Conservation (phyloP, 2,797 vertebrate species). For the Tauraco hartlaubi region DNA sequence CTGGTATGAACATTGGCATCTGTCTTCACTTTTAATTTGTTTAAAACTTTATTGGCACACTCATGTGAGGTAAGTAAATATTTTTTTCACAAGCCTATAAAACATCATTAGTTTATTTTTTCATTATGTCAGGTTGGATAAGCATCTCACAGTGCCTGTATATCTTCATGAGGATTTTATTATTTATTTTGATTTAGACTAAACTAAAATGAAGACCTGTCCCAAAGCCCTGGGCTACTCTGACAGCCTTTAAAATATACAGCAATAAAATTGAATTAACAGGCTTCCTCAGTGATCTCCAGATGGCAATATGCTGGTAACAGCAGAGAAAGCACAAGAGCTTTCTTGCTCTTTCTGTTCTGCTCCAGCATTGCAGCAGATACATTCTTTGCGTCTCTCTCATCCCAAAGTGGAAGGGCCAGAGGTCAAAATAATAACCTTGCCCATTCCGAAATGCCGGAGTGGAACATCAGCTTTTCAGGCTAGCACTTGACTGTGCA, state of each 20-base stretch:
- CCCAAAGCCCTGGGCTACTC: slow-evolving; percentile 20
- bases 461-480: not conserved
- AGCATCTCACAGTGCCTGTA: slow-evolving; percentile 47
- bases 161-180: slow-evolving; percentile 69
- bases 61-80: slow-evolving; percentile 51
- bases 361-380: not conserved
- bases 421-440: not conserved
- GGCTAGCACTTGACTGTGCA: not conserved
- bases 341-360: not conserved
- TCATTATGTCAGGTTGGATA: slow-evolving; percentile 37
- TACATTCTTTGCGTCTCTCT: not conserved
- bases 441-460: not conserved
- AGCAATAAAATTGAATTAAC: slow-evolving; percentile 71
- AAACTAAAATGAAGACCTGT: slow-evolving; percentile 55
- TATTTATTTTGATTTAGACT: slow-evolving; percentile 71
- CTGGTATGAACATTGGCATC: not conserved
- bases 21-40: slow-evolving; percentile 11
- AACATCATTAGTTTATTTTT: slow-evolving; percentile 68
- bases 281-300: slow-evolving; percentile 39
- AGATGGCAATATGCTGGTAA: slow-evolving; percentile 11
- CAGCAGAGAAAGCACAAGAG: not conserved
- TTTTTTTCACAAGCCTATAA: slow-evolving; percentile 63
- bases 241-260: slow-evolving; percentile 67
- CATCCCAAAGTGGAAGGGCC: not conserved
- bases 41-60: slow-evolving; percentile 36